Evolutionary conservation across 2,888 invertebrate species (phyloP).

Genomic region (Oithona nana): DNA sequence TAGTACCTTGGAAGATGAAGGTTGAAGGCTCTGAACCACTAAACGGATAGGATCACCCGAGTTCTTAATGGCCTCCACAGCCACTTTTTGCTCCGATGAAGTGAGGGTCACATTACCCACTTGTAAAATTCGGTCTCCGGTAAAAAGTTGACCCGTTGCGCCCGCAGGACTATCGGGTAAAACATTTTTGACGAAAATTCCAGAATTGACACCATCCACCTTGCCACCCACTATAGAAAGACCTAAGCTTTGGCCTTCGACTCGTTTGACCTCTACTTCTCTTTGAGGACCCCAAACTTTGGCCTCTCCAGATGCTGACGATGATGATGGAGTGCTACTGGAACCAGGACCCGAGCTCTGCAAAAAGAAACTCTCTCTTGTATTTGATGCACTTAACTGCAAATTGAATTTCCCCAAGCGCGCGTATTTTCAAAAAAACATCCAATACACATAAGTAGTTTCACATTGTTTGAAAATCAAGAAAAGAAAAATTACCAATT

Average conservation of each 20-base stretch:
- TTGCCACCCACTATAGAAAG: slow-evolving; percentile 17
- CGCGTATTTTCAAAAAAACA: no score
- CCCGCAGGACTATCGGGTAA: slow-evolving; percentile 16
- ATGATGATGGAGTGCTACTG: no score
- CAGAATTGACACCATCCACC: slow-evolving; percentile 1
- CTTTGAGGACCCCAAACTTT: slow-evolving; percentile 9
- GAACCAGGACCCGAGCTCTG: no score
- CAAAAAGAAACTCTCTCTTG: no score
- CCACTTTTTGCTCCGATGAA: slow-evolving; percentile 6
- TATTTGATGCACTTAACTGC: no score
- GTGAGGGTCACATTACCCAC: neutral
- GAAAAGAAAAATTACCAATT: no score
- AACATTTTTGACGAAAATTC: slow-evolving; percentile 17
- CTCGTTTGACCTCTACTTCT: slow-evolving; percentile 9
- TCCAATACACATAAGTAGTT: no score
- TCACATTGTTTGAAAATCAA: no score
- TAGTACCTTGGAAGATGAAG: no score
- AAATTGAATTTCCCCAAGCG: no score
- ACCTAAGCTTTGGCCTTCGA: neutral
- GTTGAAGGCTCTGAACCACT: slow-evolving; percentile 13
- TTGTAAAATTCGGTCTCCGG: slow-evolving; percentile 12
- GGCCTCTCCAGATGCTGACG: neutral
- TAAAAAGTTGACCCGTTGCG: slow-evolving; percentile 6
- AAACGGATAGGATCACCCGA: slow-evolving; percentile 5
- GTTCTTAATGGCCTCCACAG: slow-evolving; percentile 12